phyloP scores from a whole-genome alignment of 2,797 vertebrate species.

The Arremon brunneinucha region DNA sequence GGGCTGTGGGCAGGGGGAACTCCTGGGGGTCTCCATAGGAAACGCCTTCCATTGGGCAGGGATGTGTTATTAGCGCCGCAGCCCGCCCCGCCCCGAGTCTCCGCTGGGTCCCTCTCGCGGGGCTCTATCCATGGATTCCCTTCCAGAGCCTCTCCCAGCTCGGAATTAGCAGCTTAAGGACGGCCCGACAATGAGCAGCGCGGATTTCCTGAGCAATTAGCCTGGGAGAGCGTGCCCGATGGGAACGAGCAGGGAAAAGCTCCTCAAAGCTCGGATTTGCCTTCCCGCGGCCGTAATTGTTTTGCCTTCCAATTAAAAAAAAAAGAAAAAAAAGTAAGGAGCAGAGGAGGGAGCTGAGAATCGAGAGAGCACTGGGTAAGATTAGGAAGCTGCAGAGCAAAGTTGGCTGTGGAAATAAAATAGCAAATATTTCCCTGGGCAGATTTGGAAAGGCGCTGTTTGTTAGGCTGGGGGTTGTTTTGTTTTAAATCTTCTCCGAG shows the following conservation, averaged over 20 bases:
- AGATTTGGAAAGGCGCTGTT: not conserved
- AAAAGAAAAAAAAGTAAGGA: not conserved
- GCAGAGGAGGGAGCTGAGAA: not conserved
- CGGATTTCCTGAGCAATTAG: constrained; percentile 62
- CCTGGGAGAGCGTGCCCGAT: not conserved
- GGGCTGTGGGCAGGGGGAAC: constrained; percentile 42
- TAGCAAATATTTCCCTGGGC: not conserved
- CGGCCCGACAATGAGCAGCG: constrained; percentile 40
- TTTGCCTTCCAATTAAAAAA: not conserved
- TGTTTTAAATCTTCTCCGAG: not conserved
- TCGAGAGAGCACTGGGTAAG: accelerated
- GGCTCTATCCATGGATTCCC: not conserved
- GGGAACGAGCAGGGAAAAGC: not conserved
- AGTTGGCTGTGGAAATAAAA: not conserved
- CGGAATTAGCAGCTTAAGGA: constrained; percentile 44
- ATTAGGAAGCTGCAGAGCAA: not conserved
- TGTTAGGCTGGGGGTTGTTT: not conserved
- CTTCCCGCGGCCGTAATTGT: not conserved
- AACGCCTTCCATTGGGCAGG: constrained; percentile 72
- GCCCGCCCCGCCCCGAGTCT: constrained; percentile 21
- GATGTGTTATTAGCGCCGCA: constrained; percentile 22
- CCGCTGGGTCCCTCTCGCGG: not conserved
- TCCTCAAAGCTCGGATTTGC: not conserved
- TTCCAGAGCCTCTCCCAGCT: constrained; percentile 33
- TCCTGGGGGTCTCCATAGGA: constrained; percentile 70